Evolutionary conservation across 2,888 invertebrate species (phyloP), one percentile per base, ranked within the genome.

Genomic region (Meteorus cinctellus): DNA sequence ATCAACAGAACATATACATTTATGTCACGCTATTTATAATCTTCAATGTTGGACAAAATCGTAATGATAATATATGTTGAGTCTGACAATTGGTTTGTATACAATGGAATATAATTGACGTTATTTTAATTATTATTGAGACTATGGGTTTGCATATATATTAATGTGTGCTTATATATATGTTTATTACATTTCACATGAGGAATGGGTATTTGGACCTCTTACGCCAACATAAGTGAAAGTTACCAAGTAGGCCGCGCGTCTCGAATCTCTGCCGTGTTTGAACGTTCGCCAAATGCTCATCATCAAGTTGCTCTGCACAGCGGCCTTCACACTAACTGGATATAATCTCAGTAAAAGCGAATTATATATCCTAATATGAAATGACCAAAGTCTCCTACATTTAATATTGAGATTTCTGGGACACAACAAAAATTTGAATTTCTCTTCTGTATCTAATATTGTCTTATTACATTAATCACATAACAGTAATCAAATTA

Each of bases 211-310:
- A 84, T 87, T 85, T 85, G 85, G 85, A 82, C 83, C 85, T 87
- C 87, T 88, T 87, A 88, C 86, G 88, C 84, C 86, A 87, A 84
- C 85, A 75, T 83, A 87, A 89, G 89, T 89, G 89, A 89, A 89
- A 89, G 89, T 89, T 77, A 82, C 83, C 86, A 89, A 89, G 89
- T 89, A 88, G 89, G 88, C 87, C 89, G 85, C 82, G 81, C 84
- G 82, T 84, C 84, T 83, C 81, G 84, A 84, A 84, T 85, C 83
- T 79, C 81, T 79, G 78, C 81, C 81, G 79, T 72, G 68, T 74
- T 79, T 83, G 83, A 85, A 85, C 84, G 82, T 84, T 87, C 85
- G 87, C 86, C 86, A 86, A 86, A 87, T 84, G 82, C 84, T 86
- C 85, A 81, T 85, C 86, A 79, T 79, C 75, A 71, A 62, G 59